A percentile compares a stretch with the other conserved stretches of the same genome.
Evolutionary conservation across 2,113 vertebrate genomes (phyloP).

Genomic region (Mustela nigripes): DNA sequence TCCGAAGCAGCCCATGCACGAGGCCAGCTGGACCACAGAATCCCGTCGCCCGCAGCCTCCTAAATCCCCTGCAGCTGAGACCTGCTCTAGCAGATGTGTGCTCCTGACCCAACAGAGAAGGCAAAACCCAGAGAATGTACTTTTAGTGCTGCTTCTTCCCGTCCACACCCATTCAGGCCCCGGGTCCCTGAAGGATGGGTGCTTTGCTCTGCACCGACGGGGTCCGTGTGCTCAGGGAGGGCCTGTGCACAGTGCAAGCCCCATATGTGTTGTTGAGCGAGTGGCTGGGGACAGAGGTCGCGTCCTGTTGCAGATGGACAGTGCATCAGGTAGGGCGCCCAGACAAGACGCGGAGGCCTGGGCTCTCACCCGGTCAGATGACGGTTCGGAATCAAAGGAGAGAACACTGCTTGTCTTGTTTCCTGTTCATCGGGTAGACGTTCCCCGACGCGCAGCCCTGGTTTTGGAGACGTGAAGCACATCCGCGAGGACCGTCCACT

Average conservation of each 20-base stretch:
- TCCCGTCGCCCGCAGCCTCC: too few relatives aligned
- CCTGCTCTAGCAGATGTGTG: rapidly evolving
- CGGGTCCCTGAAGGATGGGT: neutral
- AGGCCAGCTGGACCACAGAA: neutral
- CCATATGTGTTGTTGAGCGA: rapidly evolving
- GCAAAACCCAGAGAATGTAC: neutral
- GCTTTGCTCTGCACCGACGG: neutral
- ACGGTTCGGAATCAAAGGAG: neutral
- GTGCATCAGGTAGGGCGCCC: neutral
- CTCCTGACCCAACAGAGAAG: neutral
- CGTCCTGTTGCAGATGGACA: neutral
- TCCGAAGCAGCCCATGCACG: rapidly evolving
- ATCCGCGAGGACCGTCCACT: neutral
- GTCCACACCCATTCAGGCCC: rapidly evolving
- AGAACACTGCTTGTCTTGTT: neutral
- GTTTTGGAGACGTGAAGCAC: neutral
- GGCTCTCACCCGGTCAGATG: neutral
- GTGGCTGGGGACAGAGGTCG: neutral
- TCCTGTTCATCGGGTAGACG: neutral
- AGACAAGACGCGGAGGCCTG: neutral
- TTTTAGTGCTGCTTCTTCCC: rapidly evolving
- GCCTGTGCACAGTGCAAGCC: neutral
- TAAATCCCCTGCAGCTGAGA: rapidly evolving
- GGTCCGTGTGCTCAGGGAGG: neutral
- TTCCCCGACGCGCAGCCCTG: neutral